Evolutionary conservation across 2,113 vertebrate species (phyloP).

Genomic region (Aptenodytes forsteri): DNA sequence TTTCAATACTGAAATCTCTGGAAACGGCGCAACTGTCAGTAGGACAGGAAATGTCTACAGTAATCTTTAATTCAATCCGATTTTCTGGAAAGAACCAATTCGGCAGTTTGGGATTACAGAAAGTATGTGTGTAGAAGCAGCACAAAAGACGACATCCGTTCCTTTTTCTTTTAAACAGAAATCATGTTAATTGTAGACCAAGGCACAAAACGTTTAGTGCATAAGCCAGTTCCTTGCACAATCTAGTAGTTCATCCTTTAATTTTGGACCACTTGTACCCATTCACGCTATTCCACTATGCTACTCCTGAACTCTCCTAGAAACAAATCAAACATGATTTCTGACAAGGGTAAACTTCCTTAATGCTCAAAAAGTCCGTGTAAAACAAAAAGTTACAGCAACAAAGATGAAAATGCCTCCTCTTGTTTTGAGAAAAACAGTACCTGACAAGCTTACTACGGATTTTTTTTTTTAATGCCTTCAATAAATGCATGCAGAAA

Average conservation of each 20-base stretch:
- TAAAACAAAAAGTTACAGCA: constrained; percentile 58
- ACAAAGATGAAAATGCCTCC: constrained; percentile 75
- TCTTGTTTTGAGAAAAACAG: constrained; percentile 66
- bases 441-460: constrained; percentile 34
- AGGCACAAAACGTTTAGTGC: constrained; percentile 85
- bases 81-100: constrained; percentile 53
- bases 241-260: constrained; percentile 65
- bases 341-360: constrained; percentile 63
- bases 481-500: constrained; percentile 63
- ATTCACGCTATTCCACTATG: constrained; percentile 56
- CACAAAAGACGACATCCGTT: constrained; percentile 62
- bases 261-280: constrained; percentile 74
- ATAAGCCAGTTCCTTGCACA: constrained; percentile 77
- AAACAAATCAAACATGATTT: constrained; percentile 67
- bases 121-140: constrained; percentile 56
- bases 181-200: constrained; percentile 79
- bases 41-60: constrained; percentile 56
- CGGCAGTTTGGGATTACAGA: constrained; percentile 36
- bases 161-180: constrained; percentile 69
- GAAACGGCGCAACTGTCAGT: constrained; percentile 51
- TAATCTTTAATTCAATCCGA: constrained; percentile 32
- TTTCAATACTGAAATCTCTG: constrained; percentile 79
- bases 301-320: constrained; percentile 62
- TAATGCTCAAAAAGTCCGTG: constrained; percentile 45
- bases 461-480: constrained; percentile 42